Conservation (phyloP, 2,888 invertebrate genomes). For the Nymphalis urticae region DNA sequence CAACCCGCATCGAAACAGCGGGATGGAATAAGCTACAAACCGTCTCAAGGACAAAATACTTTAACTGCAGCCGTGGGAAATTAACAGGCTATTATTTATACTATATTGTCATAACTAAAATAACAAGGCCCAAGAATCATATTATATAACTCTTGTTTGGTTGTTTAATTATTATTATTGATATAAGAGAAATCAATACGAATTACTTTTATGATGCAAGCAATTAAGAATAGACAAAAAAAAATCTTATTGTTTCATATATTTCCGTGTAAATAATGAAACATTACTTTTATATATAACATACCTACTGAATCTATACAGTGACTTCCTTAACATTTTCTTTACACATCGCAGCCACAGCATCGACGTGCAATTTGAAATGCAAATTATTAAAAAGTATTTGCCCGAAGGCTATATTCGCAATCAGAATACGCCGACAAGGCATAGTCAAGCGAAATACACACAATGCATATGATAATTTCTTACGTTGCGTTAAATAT, state of each 20-base stretch:
- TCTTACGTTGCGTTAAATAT: neutral
- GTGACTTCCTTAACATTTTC: neutral
- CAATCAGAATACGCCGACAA: constrained; percentile 14
- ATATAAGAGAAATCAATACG: no score
- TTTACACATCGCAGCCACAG: neutral
- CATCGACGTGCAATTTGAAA: constrained; percentile 13
- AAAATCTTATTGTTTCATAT: neutral
- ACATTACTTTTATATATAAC: neutral
- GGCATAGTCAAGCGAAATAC: neutral
- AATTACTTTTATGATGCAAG: no score
- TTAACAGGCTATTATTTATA: no score
- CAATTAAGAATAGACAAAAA: no score
- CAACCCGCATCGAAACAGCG: no score
- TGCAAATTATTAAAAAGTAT: constrained; percentile 14
- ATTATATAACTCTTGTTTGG: no score
- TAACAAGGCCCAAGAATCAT: no score
- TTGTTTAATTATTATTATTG: no score
- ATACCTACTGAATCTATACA: neutral
- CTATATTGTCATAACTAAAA: no score
- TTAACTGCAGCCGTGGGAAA: no score
- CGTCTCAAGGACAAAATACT: no score
- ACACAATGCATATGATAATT: neutral
- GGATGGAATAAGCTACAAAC: no score
- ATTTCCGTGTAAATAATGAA: constrained; percentile 3
- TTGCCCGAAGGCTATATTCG: constrained; percentile 4